Percentiles rank a stretch among this genome's conserved stretches.
Evolutionary conservation across 1,140 invertebrate genomes (phyloP).

Genomic region (Platorchestia sp.): DNA sequence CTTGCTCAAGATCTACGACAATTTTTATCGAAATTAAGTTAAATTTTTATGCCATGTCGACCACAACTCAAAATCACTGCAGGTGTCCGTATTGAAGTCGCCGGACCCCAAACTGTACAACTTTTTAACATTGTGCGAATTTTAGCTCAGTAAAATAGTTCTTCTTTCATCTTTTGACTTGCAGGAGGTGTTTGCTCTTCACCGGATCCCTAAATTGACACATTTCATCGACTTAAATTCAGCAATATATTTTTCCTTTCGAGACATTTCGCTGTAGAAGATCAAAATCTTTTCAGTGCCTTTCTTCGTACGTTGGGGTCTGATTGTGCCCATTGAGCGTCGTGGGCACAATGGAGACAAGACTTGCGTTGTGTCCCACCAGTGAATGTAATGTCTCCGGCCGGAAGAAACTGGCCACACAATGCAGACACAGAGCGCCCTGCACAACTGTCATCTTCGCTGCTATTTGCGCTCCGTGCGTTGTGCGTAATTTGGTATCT

Average conservation of each 20-base stretch:
- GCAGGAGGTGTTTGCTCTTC: not conserved
- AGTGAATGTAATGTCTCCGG: not conserved
- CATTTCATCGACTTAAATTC: not conserved
- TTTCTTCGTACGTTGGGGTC: not conserved
- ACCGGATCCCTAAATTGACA: not conserved
- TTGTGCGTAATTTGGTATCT: not conserved
- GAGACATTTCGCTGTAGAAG: not conserved
- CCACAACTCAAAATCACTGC: no score
- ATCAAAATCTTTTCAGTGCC: not conserved
- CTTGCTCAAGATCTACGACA: no score
- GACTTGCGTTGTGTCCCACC: not conserved
- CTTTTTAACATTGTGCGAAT: not conserved
- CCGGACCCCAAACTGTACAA: no score
- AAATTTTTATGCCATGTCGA: no score
- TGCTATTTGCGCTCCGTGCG: not conserved
- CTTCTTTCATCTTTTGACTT: not conserved
- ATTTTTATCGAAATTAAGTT: no score
- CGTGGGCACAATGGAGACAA: not conserved
- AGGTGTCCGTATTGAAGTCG: no score
- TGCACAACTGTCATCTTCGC: not conserved
- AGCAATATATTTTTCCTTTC: not conserved
- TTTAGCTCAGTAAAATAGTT: not conserved
- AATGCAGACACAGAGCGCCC: not conserved
- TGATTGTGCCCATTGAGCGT: not conserved
- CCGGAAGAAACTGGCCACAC: not conserved